These are phyloP conservation scores for Rhagoletis pomonella DNA, from an alignment of 1,140 invertebrate genomes.

Conservation along the genomic window DNA sequence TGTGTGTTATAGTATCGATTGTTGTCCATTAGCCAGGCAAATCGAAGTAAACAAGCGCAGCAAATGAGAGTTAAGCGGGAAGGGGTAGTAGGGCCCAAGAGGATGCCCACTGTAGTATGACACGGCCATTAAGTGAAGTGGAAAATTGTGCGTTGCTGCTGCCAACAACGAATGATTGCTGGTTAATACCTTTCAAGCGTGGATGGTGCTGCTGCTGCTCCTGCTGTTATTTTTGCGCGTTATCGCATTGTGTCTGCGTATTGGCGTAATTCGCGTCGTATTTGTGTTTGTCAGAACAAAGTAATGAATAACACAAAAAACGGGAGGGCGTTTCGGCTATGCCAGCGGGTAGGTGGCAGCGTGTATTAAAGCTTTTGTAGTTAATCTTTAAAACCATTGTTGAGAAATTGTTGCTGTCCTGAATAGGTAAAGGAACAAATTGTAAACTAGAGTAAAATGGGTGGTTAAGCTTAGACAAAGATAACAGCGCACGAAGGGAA, in stretches of 20 bases:
- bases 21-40: background rate
- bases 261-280: too few species aligned
- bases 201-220: background rate
- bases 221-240: too few species aligned
- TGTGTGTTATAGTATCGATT: background rate
- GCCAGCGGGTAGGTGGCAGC: background rate
- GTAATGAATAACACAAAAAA: background rate
- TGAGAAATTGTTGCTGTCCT: too few species aligned
- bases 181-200: background rate
- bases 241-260: too few species aligned
- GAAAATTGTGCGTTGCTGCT: background rate
- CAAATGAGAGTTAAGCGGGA: background rate
- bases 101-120: background rate
- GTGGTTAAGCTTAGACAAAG: too few species aligned
- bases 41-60: slow-evolving; percentile 5
- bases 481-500: too few species aligned
- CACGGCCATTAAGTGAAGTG: background rate
- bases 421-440: too few species aligned
- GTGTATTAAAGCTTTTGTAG: background rate
- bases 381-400: too few species aligned
- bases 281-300: background rate
- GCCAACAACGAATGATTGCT: background rate
- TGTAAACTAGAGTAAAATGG: too few species aligned
- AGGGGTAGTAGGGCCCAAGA: background rate
- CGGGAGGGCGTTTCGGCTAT: background rate